Conservation (phyloP, 1,140 invertebrate genomes). For the Brachionus koreanus region DNA sequence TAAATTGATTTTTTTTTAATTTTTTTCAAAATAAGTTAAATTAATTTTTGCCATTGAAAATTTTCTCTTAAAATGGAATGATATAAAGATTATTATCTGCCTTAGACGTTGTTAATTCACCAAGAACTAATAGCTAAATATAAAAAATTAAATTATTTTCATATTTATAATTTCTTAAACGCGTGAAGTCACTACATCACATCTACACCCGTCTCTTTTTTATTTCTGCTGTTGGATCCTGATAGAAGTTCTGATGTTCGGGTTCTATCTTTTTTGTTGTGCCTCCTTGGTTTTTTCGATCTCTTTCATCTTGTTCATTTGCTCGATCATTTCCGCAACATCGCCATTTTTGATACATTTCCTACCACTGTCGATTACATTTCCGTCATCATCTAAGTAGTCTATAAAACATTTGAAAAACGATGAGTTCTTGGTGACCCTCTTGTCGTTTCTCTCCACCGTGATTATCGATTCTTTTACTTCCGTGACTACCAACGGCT, state of each 20-base stretch:
- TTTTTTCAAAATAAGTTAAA: no score
- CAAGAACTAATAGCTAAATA: neutral
- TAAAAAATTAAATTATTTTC: neutral
- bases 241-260: neutral
- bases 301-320: neutral
- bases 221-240: neutral
- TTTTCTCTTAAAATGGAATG: no score
- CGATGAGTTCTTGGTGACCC: neutral
- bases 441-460: neutral
- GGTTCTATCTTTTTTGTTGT: neutral
- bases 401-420: neutral
- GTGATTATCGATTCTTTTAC: neutral
- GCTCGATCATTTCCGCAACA: neutral
- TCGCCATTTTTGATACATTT: neutral
- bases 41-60: no score
- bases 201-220: neutral
- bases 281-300: neutral
- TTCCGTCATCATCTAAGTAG: neutral
- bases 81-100: no score
- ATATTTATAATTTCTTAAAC: neutral
- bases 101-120: no score
- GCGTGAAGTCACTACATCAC: neutral
- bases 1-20: no score
- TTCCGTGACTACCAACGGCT: neutral
- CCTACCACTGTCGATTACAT: neutral